Base-by-base conservation (phyloP, 2,888 invertebrate genomes). In the Oegoconia quadripuncta region DNA sequence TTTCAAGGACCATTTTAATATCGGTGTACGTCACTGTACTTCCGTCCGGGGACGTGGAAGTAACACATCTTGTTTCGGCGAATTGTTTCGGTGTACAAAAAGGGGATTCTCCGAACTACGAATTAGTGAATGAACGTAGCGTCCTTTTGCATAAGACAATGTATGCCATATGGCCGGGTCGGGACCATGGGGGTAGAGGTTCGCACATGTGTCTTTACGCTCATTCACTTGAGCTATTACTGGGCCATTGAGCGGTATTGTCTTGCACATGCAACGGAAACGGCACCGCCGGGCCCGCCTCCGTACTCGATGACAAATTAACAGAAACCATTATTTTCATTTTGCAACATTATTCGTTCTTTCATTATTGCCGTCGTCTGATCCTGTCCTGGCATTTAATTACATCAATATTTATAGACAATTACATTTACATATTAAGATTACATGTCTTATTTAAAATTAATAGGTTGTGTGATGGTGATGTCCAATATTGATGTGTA, bases 191-290 rank as follows among this genome's bases (percentile, higher is more conserved):
- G 63, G 59, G 49, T 55, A 59, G 50, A 52, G 51, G 48, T 50
- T 55, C 49, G 50, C 79, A 81, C 81, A 83, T 81, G 79, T 82
- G 80, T 72, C 59, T 50, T 74, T 77, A 78, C 81, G 68, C 69
- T 79, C 83, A 86, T 84, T 83, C 81, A 81, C 68, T 73, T 71
- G 62, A 73, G 74, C 79, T 82, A 82, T 83, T 84, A 83, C 81
- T 79, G 83, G 74, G 72, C 69, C 84, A 82, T 84, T 82, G 76
- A 77, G 63, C 70, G 48, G 64, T 56, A 86, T 86, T 84, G 84
- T 84, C 77, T 74, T 74, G 82, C 86, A 86, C 65, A 82, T 86
- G 86, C 80, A 73, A 77, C 83, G 84, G 86, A 86, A 77, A 72
- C 64, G 43, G 55, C 54, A 56, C 51, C 64, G 52, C 59, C 63